Percentiles rank a stretch among this genome's conserved stretches.
phyloP scores from a whole-genome alignment of 2,888 invertebrate genomes.

The Cerceris ruficornis region DNA sequence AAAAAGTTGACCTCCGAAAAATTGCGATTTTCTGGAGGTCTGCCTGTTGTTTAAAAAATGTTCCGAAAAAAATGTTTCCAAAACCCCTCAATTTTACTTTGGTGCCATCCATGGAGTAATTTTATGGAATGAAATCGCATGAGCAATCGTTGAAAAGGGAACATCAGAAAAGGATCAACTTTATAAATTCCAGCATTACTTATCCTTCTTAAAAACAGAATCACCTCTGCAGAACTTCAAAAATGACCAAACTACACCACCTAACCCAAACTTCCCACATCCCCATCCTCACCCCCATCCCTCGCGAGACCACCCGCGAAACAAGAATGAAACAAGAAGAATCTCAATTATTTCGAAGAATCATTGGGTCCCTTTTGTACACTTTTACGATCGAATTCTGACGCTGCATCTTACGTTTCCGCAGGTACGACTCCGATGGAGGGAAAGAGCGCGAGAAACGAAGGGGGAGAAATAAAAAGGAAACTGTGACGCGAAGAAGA shows the following conservation, averaged over 20 bases:
- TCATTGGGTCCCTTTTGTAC: constrained; percentile 55
- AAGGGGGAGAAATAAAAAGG: not conserved
- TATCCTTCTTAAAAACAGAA: no score
- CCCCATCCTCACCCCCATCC: not conserved
- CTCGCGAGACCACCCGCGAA: constrained; percentile 40
- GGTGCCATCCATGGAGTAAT: no score
- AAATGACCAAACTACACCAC: not conserved
- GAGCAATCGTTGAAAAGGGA: no score
- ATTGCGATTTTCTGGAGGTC: no score
- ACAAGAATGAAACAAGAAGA: constrained; percentile 54
- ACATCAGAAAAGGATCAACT: no score
- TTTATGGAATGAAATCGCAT: no score
- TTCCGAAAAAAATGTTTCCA: no score
- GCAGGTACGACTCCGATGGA: constrained; percentile 39
- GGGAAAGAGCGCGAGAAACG: not conserved
- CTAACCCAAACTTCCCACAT: not conserved
- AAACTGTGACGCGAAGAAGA: constrained; percentile 9
- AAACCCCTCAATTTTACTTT: no score
- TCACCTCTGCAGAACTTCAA: no score
- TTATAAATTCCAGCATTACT: no score
- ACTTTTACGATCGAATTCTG: constrained; percentile 68
- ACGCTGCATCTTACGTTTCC: constrained; percentile 67
- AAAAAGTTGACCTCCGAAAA: no score
- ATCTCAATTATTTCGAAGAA: constrained; percentile 53
- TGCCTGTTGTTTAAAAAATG: no score